Evolutionary conservation across 2,888 invertebrate species (phyloP), one percentile per base, ranked within the genome.

Genomic region (Troides aeacus): DNA sequence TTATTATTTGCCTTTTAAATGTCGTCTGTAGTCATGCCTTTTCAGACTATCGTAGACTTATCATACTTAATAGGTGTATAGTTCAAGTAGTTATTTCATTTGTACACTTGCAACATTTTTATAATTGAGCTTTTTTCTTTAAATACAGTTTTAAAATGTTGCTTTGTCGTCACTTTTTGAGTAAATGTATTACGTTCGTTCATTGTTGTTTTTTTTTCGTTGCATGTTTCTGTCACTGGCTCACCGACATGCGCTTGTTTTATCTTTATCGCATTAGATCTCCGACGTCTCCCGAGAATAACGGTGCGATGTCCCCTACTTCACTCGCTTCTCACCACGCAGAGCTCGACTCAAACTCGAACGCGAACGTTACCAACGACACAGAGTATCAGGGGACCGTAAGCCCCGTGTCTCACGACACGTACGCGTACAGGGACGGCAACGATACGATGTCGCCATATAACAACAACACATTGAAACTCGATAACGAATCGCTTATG

Each of bases 351-450:
- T 77, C 82, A 64, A 88, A 88, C 78, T 84, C 85, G 46, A 87
- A 85, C 79, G 78, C 77, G 57, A 76, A 76, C 73, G 71, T 69
- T 36, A 81, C 77, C 39, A 84, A 83, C 71, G 86, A 83, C 71
- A 79, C 81, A 66, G 90, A 92, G 67, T 90, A 89, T 78, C 86
- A 85, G 73, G 78, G 90, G 69, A 85, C 89, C 53, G 84, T 84
- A 80, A 91, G 90, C 78, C 91, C 92, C 62, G 85, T 81, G 62
- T 87, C 87, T 15, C 94, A 95, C 77, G 96, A 96, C 85, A 95
- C 95, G 81, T 95, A 95, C 88, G 95, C 74, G 23, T 89, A 91
- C 81, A 75, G 85, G 57, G 86, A 87, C 74, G 77, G 80, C 57
- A 82, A 81, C 74, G 85, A 85, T 70, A 75, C 80, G 30, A 76